Evolutionary conservation across 2,113 vertebrate genomes (phyloP), one percentile per base, ranked within the genome.

Genomic region (Chlorocebus sabaeus): DNA sequence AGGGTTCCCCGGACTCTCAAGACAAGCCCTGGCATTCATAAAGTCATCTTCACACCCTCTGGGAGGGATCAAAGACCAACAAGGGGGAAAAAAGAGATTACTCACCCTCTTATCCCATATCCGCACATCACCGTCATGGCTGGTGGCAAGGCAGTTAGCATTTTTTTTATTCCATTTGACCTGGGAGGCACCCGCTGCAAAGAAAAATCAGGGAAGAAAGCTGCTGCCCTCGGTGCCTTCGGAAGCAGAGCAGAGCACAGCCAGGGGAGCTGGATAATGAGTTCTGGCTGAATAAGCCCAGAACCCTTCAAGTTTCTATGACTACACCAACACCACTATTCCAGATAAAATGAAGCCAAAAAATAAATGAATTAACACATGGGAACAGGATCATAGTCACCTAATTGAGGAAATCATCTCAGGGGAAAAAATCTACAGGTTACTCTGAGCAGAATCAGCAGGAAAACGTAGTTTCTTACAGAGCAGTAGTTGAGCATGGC

Each of bases 111-210:
- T 99, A 95, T 99, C 99, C 99, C 99, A 99, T 97, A 99, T 99
- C 89, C 99, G 98, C 2, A 99, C 99, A 68, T 99, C 99, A 20
- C 99, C 99, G 0, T 99, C 99, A 0, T 99, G 99, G 97, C 99
- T 99, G 84, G 99, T 99, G 7, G 99, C 99, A 82, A 99, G 99
- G 97, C 99, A 99, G 90, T 99, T 98, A 81, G 98, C 98, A 55
- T 99, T 99, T 97, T 99, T 99, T 98, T 98, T 99, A 98, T 99
- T 99, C 99, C 99, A 99, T 97, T 99, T 99, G 90, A 99, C 99
- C 98, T 99, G 99, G 93, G 99, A 99, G 27, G 99, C 99, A 76
- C 99, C 99, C n/a, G 99, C 99, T 99, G 97, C 27, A 97, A 61
- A 98, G 89, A 45, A 97, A 72, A 98, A 97, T 72, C 67, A 98